phyloP scores from a whole-genome alignment of 2,888 invertebrate genomes.

The Phyllotreta striolata region DNA sequence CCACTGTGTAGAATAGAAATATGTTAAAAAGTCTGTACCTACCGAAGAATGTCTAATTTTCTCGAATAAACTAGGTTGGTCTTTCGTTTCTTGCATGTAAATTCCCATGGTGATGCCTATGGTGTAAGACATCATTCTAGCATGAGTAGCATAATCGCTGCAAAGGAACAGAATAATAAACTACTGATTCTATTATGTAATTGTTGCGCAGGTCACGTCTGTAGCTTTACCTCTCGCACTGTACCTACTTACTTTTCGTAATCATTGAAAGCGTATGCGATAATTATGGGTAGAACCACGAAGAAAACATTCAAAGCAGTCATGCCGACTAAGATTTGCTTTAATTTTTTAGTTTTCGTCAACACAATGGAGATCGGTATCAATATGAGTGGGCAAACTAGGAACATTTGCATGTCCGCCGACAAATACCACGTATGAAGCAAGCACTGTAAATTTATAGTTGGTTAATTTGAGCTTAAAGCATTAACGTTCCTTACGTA shows the following conservation, averaged over 20 bases:
- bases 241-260: constrained; percentile 13
- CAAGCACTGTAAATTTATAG: constrained; percentile 51
- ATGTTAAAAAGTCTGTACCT: constrained; percentile 12
- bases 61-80: constrained; percentile 34
- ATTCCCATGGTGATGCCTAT: constrained; percentile 45
- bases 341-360: constrained; percentile 36
- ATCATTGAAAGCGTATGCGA: constrained; percentile 1
- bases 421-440: constrained; percentile 57
- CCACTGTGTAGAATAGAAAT: neutral
- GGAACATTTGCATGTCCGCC: constrained; percentile 58
- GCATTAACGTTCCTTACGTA: neutral
- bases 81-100: constrained; percentile 41
- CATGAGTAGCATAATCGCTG: constrained; percentile 44
- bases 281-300: neutral
- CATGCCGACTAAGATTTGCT: constrained; percentile 36
- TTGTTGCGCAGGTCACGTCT: no score
- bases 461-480: neutral
- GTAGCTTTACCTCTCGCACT: no score
- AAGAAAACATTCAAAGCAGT: constrained; percentile 1
- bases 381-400: constrained; percentile 53
- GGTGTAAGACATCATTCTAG: constrained; percentile 43
- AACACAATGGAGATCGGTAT: constrained; percentile 48
- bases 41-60: constrained; percentile 26
- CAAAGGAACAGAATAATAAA: constrained; percentile 28
- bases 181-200: neutral